Conservation (phyloP, 2,797 vertebrate species). For the Pempheris klunzingeri region DNA sequence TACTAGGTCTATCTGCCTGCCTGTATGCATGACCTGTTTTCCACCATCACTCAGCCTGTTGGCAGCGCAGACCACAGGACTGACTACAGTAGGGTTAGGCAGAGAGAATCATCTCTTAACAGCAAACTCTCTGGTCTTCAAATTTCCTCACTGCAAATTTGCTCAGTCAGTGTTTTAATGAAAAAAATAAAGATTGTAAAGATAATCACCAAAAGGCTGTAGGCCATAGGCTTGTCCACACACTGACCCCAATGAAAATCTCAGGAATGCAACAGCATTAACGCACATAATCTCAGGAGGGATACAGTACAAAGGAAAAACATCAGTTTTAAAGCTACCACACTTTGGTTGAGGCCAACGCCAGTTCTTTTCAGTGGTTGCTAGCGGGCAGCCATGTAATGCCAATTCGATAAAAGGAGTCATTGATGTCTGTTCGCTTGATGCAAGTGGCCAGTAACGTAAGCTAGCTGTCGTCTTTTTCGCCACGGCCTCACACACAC, state of each 20-base stretch:
- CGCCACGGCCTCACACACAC: slow-evolving; percentile 15
- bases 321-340: slow-evolving; percentile 28
- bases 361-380: slow-evolving; percentile 8
- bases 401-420: slow-evolving; percentile 28
- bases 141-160: slow-evolving; percentile 1
- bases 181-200: slow-evolving; percentile 9
- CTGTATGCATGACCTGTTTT: slow-evolving; percentile 44
- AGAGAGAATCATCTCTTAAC: background rate
- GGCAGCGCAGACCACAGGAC: slow-evolving; percentile 2
- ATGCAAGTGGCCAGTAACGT: slow-evolving; percentile 11
- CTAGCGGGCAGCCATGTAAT: slow-evolving; percentile 32
- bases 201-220: slow-evolving; percentile 21
- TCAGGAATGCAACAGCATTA: slow-evolving; percentile 14
- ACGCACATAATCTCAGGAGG: slow-evolving; percentile 20
- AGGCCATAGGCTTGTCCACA: slow-evolving; percentile 16
- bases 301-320: background rate
- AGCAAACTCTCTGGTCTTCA: background rate
- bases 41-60: slow-evolving; percentile 19
- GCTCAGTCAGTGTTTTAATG: slow-evolving; percentile 24
- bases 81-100: background rate
- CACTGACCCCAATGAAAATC: slow-evolving; percentile 26
- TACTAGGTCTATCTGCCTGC: slow-evolving; percentile 7
- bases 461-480: background rate
- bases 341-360: background rate
- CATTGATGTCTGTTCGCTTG: background rate